phyloP scores from a whole-genome alignment of 2,113 vertebrate genomes.

The Apteryx mantelli region DNA sequence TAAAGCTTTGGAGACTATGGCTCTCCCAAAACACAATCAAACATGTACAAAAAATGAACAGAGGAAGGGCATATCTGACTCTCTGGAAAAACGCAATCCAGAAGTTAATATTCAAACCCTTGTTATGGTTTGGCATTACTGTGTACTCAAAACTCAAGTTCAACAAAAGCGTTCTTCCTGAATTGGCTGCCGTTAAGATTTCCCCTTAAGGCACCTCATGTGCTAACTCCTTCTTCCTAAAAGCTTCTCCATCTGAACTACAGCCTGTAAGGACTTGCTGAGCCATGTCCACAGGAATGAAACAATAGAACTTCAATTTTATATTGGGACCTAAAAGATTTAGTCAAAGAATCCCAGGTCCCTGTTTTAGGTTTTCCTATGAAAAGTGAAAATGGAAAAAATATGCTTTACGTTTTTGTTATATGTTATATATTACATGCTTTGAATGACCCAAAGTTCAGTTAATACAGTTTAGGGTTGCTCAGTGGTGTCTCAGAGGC shows the following conservation, averaged over 20 bases:
- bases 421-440: background rate
- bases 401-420: fast-evolving
- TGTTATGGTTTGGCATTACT: background rate
- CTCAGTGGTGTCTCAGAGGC: background rate
- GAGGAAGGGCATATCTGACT: background rate
- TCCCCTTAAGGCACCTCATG: background rate
- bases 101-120: background rate
- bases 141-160: background rate
- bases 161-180: background rate
- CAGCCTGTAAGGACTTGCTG: background rate
- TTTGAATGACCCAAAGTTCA: background rate
- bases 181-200: background rate
- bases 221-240: background rate
- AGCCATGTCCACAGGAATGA: background rate
- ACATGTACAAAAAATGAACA: slow-evolving; percentile 4
- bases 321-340: background rate
- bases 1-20: slow-evolving; percentile 10
- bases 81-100: background rate
- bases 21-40: slow-evolving; percentile 47
- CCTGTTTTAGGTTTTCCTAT: background rate
- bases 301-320: background rate
- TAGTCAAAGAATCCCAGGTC: background rate
- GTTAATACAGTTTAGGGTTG: background rate
- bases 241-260: background rate
- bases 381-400: background rate